phyloP scores from a whole-genome alignment of 2,113 vertebrate species.

The Menidia beryllina region DNA sequence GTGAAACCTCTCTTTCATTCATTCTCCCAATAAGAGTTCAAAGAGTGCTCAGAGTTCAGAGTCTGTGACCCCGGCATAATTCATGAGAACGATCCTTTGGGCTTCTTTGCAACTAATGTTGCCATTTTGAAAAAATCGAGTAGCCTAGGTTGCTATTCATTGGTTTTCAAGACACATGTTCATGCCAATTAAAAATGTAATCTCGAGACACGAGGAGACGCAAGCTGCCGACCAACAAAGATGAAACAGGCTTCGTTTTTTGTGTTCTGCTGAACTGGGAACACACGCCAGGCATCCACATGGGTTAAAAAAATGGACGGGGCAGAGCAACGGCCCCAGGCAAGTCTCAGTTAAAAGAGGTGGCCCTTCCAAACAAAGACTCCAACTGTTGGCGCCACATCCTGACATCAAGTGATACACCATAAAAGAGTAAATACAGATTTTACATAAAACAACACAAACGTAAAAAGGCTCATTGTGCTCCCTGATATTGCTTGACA shows the following conservation, averaged over 20 bases:
- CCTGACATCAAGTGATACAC: conserved; percentile 89
- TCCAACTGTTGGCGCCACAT: conserved; percentile 86
- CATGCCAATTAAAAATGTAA: conserved; percentile 8
- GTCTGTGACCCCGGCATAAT: conserved; percentile 22
- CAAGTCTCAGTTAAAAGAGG: conserved; percentile 86
- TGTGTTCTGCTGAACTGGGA: conserved; percentile 35
- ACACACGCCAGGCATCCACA: conserved; percentile 31
- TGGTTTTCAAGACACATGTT: not conserved
- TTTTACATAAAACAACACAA: conserved; percentile 86
- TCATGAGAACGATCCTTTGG: conserved; percentile 29
- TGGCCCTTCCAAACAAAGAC: conserved; percentile 86
- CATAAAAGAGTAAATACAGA: conserved; percentile 82
- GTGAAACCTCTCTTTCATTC: no score
- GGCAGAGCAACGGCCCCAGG: conserved; percentile 84
- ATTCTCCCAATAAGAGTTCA: no score
- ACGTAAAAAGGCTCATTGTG: conserved; percentile 85
- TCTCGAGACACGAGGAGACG: conserved; percentile 10
- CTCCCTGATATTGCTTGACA: conserved; percentile 81
- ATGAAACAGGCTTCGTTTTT: conserved; percentile 35
- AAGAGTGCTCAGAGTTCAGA: conserved; percentile 28
- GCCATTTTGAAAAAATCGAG: not conserved
- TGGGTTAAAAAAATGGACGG: conserved; percentile 87
- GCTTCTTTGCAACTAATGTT: conserved; percentile 28
- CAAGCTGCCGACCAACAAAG: conserved; percentile 7
- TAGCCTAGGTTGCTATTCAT: not conserved